Conservation (phyloP, 1,140 invertebrate genomes). For the Yoshiicerus persimilis region DNA sequence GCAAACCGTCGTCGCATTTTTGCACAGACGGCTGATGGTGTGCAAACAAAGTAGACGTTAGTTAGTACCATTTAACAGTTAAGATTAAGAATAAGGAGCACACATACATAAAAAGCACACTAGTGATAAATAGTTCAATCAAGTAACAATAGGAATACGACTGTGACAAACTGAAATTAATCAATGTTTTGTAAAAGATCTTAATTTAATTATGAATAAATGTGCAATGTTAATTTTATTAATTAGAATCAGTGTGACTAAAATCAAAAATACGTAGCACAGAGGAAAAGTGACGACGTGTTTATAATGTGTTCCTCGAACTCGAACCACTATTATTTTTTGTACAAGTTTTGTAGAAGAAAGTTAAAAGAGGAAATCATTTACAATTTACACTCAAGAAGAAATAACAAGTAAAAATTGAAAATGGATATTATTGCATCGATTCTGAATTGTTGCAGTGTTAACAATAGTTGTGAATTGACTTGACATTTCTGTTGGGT, state of each 20-base stretch:
- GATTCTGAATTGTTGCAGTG: neutral
- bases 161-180: neutral
- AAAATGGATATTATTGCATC: neutral
- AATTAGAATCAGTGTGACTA: neutral
- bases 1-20: constrained; percentile 10
- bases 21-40: neutral
- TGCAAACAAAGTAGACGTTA: constrained; percentile 15
- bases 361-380: neutral
- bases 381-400: neutral
- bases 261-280: neutral
- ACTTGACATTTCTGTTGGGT: neutral
- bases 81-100: neutral
- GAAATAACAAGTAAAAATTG: neutral
- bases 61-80: neutral
- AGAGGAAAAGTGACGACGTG: neutral
- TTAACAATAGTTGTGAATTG: neutral
- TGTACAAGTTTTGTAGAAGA: constrained; percentile 8
- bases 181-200: neutral
- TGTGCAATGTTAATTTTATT: neutral
- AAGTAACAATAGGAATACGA: neutral
- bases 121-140: neutral
- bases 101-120: neutral
- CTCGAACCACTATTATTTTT: neutral
- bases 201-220: neutral
- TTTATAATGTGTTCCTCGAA: neutral